Base-by-base conservation (phyloP, 2,888 invertebrate genomes). In the Sarcophaga rosellei region DNA sequence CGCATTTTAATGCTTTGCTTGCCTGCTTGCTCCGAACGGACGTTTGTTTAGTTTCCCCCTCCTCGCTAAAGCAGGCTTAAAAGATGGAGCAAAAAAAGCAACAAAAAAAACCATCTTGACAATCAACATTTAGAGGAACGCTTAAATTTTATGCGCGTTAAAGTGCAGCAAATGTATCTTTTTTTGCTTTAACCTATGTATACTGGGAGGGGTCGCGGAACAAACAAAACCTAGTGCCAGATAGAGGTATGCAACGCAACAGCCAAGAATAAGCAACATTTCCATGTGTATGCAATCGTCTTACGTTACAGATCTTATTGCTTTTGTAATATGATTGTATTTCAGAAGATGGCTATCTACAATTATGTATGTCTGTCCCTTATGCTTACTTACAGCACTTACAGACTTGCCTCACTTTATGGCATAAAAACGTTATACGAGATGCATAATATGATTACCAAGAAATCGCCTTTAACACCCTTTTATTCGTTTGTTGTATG, bases 141-240 rank as follows among this genome's bases (percentile, higher is more conserved):
- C 75, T 85, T 85, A 82, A 79, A 85, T 85, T 79, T 75, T 76
- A 57, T 82, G 73, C 83, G 86, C 86, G 86, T 81, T 86, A 86
- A 86, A 86, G 83, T 86, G 86, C 81, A 86, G 80, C 83, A 86
- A 86, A 80, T 86, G 59, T 73, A 76, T 77, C 83, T 80, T 86
- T 83, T 80, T 83, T 65, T 59, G 72, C 47, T 23, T 76, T 74
- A 44, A 20, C 17, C 12, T 35, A 35, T n/a, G n/a, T n/a, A n/a
- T 35, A 8, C 35, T 10, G 35, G 35, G 35, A 35, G 35, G 35
- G 15, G 20, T 45, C 20, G 5, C 17, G 11, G 17, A 70, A 70
- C 11, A 20, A n/a, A n/a, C 21, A 25, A 44, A 53, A 74, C 61
- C 20, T 65, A 35, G 23, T 4, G 23, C 25, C 35, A 35, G 35